Evolutionary conservation across 2,113 vertebrate genomes (phyloP), one percentile per base, ranked within the genome.

Genomic region (Rhizomys pruinosus): DNA sequence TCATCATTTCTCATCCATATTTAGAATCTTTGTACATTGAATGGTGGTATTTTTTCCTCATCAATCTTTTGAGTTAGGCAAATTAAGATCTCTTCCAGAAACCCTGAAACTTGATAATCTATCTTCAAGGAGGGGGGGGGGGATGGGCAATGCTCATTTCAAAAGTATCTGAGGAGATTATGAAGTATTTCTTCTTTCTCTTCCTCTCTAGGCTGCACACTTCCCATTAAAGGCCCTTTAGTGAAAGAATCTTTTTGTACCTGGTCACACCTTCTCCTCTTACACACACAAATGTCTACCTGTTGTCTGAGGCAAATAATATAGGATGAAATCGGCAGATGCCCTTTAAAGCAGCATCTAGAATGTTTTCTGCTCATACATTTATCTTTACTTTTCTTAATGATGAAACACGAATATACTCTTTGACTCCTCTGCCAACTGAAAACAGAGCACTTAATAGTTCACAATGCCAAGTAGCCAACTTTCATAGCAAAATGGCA

Each of bases 321-420:
- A n/a, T 1, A 47, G 78, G 17, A 73, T 39, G 44, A 71, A 68
- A 92, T 47, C 7, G 47, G 1, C 47, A 92, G 27, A 89, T 17
- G 7, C 5, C 20, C 74, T 81, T 44, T 59, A 92, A 32, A 39
- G 27, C 10, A 42, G 76, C 52, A 84, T 74, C 77, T 89, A 79
- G 29, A 63, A 78, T 84, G 12, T 0, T 68, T 84, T 73, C 39
- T 20, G 80, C 5, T 42, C 84, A 93, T 86, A 8, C 32, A 94
- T 89, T 87, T 85, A n/a, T 59, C 77, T 92, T 23, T 7, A 84
- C 10, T 59, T 93, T 72, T 37, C 66, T 95, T 74, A 88, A 91
- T 84, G 22, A 6, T 37, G 39, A 52, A 52, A 59, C 9, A 27
- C 69, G 34, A 86, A 84, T 84, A 74, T 55, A 20, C 37, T 92